Base-by-base conservation (phyloP, 2,888 invertebrate species). In the Argyresthia goedartella region DNA sequence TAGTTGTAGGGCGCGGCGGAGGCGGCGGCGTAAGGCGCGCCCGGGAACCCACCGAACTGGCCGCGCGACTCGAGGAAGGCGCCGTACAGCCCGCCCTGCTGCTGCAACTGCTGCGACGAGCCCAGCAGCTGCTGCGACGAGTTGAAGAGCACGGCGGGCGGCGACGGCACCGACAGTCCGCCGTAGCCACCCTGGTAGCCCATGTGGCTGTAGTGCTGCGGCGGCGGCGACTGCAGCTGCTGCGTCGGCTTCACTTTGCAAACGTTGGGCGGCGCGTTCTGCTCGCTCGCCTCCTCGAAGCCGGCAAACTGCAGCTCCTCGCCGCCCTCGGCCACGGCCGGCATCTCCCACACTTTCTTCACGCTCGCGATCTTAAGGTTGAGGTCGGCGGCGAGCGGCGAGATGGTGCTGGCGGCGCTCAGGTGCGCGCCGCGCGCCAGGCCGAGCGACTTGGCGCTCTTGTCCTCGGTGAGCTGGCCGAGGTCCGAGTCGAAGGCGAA, bases 301-400 rank as follows among this genome's bases (percentile, higher is more conserved):
- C 73, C 80, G 50, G 81, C 68, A 59, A 82, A 85, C 61, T 82
- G 77, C 64, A 74, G 75, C 76, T 71, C 90, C 80, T 71, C 88
- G 62, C 62, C 81, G 63, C 69, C 89, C 64, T 92, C 92, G 15
- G 89, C 89, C 14, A 91, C 91, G 0, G 91, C 90, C 13, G 91
- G 91, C 91, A 91, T 92, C 67, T 95, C 95, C 95, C 95, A 95
- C 14, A 93, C 93, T 65, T 94, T 95, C 78, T 97, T 97, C 46
- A 97, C 97, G 58, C 96, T 95, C 41, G 96, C 96, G 63, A 97
- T 97, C 86, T 97, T 97, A 82, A 95, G 91, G 82, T 96, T 96
- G 60, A 97, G 90, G 77, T 97, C 97, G 42, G 96, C 96, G 42
- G 95, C 94, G 58, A 94, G 91, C 14, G 92, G 92, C 10, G 93